A percentile compares a stretch with the other conserved stretches of the same genome.
Conservation (phyloP, 2,113 vertebrate genomes). For the Rhagologus leucostigma region DNA sequence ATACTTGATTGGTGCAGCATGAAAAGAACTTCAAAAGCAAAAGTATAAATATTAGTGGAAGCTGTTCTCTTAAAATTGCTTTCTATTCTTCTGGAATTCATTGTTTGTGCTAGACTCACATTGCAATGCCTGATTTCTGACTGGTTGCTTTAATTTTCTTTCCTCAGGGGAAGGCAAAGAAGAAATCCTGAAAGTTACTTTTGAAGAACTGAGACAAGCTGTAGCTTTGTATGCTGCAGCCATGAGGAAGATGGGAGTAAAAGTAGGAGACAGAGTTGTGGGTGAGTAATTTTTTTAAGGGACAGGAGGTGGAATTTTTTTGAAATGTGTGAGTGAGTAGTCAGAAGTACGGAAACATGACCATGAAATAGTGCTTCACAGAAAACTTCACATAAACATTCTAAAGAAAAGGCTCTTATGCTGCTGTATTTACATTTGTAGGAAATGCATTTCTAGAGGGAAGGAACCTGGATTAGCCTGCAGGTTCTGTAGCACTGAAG, state of each 20-base stretch:
- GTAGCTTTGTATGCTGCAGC: conserved; percentile 91
- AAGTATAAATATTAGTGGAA: neutral
- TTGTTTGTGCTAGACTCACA: neutral
- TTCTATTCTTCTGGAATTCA: neutral
- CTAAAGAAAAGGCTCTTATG: neutral
- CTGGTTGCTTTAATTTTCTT: neutral
- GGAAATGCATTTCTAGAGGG: neutral
- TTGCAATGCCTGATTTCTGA: neutral
- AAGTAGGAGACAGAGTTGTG: conserved; percentile 87
- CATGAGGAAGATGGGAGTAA: conserved; percentile 92
- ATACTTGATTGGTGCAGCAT: neutral
- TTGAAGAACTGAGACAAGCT: conserved; percentile 82
- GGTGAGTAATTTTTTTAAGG: conserved; percentile 74
- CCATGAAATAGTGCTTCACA: neutral
- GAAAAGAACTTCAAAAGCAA: neutral
- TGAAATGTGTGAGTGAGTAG: neutral
- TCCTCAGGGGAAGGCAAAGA: conserved; percentile 89
- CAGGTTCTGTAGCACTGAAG: neutral
- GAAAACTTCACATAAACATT: neutral
- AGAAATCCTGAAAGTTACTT: conserved; percentile 90
- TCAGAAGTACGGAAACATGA: neutral
- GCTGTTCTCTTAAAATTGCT: neutral
- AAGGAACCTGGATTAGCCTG: neutral
- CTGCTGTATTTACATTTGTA: neutral
- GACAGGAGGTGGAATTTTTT: neutral